Evolutionary conservation across 2,113 vertebrate species (phyloP), one percentile per base, ranked within the genome.

Genomic region (Microtus richardsoni): DNA sequence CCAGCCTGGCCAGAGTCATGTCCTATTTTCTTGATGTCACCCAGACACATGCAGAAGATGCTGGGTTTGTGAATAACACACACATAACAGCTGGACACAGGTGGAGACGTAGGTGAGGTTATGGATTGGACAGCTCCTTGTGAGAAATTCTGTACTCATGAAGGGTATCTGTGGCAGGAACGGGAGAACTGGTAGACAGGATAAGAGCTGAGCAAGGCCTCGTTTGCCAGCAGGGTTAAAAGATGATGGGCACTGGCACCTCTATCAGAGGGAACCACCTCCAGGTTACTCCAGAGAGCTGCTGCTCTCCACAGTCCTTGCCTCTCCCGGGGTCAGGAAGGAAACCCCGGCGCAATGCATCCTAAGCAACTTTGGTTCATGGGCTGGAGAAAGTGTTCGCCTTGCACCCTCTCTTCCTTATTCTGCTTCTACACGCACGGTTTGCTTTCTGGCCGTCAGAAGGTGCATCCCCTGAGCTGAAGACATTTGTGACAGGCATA

Each of bases 381-480:
- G 94, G 60, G 74, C n/a, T 44, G 39, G 21, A 68, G 4, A 44
- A 52, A 10, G 1, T 26, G 16, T 62, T 82, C 49, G 41, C 74
- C 33, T 54, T 68, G 73, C 0, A 24, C 24, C 71, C 5, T n/a
- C 71, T 30, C 44, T 80, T 7, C 36, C 62, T 49, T 66, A 9
- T 80, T 82, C n/a, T 83, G 39, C 22, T 52, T 91, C 60, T 83
- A 21, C 79, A 82, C 5, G 5, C 17, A 58, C 54, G 26, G 77
- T 96, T 66, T 89, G 58, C 60, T 41, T 92, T 64, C 58, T 87
- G 64, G 39, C 66, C 70, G 24, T 71, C 54, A 87, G 60, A 96
- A 41, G n/a, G 41, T 84, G 68, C 64, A 80, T 80, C n/a, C 30
- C n/a, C n/a, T n/a, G 44, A 84, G 11, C n/a, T 91, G 39, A 88